Base-by-base conservation (phyloP, 2,797 vertebrate genomes). In the Todus mexicanus region DNA sequence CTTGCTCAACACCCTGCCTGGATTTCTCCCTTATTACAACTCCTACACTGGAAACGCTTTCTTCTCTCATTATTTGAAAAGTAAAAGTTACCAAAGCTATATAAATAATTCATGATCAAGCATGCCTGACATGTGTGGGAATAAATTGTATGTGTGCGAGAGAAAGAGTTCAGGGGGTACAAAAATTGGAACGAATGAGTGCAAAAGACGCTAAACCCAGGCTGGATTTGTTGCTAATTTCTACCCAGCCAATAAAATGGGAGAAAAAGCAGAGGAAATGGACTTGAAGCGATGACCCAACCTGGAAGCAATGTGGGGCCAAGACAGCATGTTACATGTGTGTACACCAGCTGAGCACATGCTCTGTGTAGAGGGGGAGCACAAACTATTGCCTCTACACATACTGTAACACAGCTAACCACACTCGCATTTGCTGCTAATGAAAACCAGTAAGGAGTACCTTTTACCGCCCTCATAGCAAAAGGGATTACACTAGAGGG, bases 91-190 rank as follows among this genome's bases (percentile, higher is more conserved):
- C 42, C 26, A 63, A 92, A 93, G 70, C 66, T 84, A 19, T 45
- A 93, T 92, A 89, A 95, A 96, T 94, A 94, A 96, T 95, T 96
- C 92, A 93, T 91, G 81, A 93, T 87, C 53, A 73, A 83, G 75
- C 57, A 85, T 74, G 89, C 72, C 78, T 95, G 65, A 75, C 87
- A 90, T 83, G 81, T 95, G 92, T 91, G 82, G 84, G 91, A 96
- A 94, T 92, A 94, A 95, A 95, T 87, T 89, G 50, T 54, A 59
- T 33, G 33, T 3, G 27, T 74, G 56, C 22, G 5, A 93, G 80
- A 87, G 70, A 66, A 91, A 91, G 73, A 86, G 73, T 88, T 90
- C 83, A 84, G 66, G 60, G 80, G 48, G 64, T 92, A 90, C 60
- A 91, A 86, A 94, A 92, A 87, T 82, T 75, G 87, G 79, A 93